Evolutionary conservation across 2,113 vertebrate species (phyloP).

Genomic region (Camelus bactrianus): DNA sequence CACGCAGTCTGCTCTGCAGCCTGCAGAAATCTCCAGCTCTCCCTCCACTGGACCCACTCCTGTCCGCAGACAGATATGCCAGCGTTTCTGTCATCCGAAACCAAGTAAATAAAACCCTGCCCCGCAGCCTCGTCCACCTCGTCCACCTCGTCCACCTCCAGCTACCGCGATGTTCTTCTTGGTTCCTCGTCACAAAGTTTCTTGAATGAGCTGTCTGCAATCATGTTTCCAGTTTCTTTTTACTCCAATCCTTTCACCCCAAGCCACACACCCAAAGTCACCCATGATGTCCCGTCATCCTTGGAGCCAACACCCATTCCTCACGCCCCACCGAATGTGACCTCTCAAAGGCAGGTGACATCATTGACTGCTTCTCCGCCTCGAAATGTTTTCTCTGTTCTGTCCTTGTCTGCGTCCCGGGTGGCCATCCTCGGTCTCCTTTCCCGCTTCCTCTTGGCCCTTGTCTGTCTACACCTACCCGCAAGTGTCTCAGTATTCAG

Average conservation of each 20-base stretch:
- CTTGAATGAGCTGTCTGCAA: neutral
- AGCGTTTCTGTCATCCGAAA: neutral
- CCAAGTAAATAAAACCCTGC: too few species aligned
- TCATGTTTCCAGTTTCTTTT: neutral
- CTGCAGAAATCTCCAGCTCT: rapidly evolving
- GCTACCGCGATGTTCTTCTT: neutral
- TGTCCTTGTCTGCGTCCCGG: neutral
- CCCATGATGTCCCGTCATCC: too few species aligned
- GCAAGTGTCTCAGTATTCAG: neutral
- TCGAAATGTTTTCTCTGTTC: neutral
- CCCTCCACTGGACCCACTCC: neutral
- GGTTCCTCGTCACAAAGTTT: neutral
- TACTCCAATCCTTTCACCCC: too few species aligned
- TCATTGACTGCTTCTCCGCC: too few species aligned
- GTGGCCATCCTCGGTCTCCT: neutral
- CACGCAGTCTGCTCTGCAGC: neutral
- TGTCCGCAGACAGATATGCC: too few species aligned
- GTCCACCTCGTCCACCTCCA: too few species aligned
- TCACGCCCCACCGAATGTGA: too few species aligned
- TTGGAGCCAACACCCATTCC: neutral
- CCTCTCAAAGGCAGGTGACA: neutral
- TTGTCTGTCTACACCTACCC: neutral
- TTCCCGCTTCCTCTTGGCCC: neutral
- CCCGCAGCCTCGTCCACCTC: too few species aligned
- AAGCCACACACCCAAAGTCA: rapidly evolving